Evolutionary conservation across 1,140 invertebrate species (phyloP).

Genomic region (Mya arenaria): DNA sequence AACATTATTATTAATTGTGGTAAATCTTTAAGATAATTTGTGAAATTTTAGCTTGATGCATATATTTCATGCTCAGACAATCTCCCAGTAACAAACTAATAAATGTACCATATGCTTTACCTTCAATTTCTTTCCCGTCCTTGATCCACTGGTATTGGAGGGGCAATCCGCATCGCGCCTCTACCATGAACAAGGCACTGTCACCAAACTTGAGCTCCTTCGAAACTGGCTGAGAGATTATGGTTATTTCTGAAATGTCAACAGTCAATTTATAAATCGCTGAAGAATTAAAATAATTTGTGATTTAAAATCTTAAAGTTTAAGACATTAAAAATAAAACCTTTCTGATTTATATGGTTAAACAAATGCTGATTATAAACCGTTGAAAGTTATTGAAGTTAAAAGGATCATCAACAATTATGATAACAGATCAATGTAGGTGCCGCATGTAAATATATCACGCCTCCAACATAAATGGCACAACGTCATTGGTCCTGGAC

Average conservation of each 20-base stretch:
- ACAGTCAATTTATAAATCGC: no score
- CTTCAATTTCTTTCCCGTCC: constrained; percentile 44
- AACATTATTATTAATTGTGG: neutral
- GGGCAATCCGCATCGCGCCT: constrained; percentile 49
- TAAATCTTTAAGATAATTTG: neutral
- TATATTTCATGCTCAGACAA: neutral
- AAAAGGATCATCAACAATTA: no score
- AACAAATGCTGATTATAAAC: no score
- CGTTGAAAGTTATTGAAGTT: no score
- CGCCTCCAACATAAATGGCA: no score
- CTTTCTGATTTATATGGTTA: no score
- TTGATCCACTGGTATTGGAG: constrained; percentile 64
- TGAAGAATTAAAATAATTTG: no score
- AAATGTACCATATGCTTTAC: neutral
- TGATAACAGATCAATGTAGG: no score
- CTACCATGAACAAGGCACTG: constrained; percentile 57
- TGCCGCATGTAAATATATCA: no score
- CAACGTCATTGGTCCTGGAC: no score
- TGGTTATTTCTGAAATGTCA: constrained; percentile 43
- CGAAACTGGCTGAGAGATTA: constrained; percentile 64
- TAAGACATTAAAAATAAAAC: no score
- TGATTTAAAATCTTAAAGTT: no score
- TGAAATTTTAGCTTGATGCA: neutral
- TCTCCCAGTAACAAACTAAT: neutral
- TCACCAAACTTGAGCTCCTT: constrained; percentile 57